Evolutionary conservation across 2,888 invertebrate species (phyloP), one percentile per base, ranked within the genome.

Genomic region (Pollenia angustigena): DNA sequence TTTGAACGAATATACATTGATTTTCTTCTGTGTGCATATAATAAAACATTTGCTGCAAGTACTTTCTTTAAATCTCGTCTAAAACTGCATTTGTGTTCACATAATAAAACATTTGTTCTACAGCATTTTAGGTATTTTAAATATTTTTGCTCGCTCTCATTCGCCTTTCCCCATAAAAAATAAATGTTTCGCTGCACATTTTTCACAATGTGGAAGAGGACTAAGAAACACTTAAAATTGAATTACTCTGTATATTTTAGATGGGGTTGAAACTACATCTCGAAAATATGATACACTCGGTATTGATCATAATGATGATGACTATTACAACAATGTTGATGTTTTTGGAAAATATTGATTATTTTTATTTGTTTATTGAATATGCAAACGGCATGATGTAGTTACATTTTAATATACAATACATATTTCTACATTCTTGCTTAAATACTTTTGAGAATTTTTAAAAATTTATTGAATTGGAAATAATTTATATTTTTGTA

Each of bases 391-490:
- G 16, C 6, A 42, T 60, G 44, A 50, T 69, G 64, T 60, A 60
- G 32, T 32, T 50, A n/a, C 23, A 44, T 44, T 81, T 1, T 42
- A 80, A 71, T 62, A 2, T 16, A 62, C 44, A 71, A 71, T 71
- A 71, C 16, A 42, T 42, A 80, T 11, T 50, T 50, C 9, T 18
- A 50, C 16, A 74, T 58, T 69, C 58, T 58, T 74, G 16, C 23
- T 40, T 2, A 81, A 82, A 75, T 75, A 56, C 74, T 64, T 79
- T 56, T 14, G 32, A 75, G 54, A 62, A 68, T 82, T 75, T 68
- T 46, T 32, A 48, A 44, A 71, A 69, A 74, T 48, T 68, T 78
- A 69, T 79, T 85, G 74, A 69, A 79, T 79, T 78, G 62, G 23
- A 85, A 81, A 78, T 54, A 23, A 68, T 18, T 62, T 60, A 0